Evolutionary conservation across 1,140 invertebrate genomes (phyloP).

Genomic region (Microvelia longipes): DNA sequence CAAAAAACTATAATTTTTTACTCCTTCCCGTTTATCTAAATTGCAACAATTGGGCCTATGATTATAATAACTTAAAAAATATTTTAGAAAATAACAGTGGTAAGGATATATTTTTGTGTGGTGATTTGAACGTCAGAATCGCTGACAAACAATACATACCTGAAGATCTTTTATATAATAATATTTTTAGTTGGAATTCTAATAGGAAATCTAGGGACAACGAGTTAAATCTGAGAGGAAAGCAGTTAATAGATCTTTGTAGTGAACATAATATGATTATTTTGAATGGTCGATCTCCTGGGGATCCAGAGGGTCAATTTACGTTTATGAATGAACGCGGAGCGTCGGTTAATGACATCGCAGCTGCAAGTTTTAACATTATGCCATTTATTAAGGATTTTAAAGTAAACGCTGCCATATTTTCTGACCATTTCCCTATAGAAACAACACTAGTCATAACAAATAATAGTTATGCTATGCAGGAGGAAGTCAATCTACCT

Average conservation of each 20-base stretch:
- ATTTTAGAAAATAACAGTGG: neutral
- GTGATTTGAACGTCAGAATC: neutral
- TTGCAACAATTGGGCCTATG: neutral
- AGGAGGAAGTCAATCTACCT: neutral
- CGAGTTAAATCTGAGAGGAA: neutral
- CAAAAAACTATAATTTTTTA: neutral
- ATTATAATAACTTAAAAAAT: neutral
- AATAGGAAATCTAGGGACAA: neutral
- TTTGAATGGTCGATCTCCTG: neutral
- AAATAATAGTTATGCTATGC: neutral
- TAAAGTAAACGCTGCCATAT: neutral
- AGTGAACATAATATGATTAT: neutral
- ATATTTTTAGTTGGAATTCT: neutral
- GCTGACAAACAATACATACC: neutral
- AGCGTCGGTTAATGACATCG: neutral
- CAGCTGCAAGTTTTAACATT: neutral
- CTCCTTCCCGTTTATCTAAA: neutral
- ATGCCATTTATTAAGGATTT: neutral
- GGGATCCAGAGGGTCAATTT: neutral
- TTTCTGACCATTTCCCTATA: neutral
- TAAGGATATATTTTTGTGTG: neutral
- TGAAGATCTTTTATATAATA: neutral
- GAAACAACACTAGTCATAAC: neutral
- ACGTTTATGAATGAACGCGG: neutral
- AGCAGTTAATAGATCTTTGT: neutral